A percentile compares a stretch with the other conserved stretches of the same genome.
phyloP scores from a whole-genome alignment of 2,888 invertebrate genomes.

The Leistus spinibarbis region DNA sequence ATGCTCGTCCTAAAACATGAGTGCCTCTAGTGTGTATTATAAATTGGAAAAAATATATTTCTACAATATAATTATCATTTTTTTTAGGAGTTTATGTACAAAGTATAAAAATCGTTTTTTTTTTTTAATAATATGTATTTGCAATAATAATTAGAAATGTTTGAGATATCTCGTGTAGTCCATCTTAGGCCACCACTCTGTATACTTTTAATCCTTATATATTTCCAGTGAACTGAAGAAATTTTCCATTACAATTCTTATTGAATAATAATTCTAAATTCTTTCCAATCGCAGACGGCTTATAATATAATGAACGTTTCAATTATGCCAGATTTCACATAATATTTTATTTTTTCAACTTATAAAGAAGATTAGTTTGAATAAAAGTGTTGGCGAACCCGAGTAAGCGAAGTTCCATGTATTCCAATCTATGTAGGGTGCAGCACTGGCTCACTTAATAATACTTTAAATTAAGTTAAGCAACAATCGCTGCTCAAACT shows the following conservation, averaged over 20 bases:
- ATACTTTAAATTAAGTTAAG: neutral
- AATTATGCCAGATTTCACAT: slow-evolving; percentile 30
- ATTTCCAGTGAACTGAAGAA: neutral
- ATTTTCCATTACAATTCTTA: slow-evolving; percentile 19
- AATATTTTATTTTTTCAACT: neutral
- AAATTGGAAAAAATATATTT: too few species aligned
- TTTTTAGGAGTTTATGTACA: too few species aligned
- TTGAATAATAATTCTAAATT: slow-evolving; percentile 33
- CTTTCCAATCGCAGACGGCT: slow-evolving; percentile 26
- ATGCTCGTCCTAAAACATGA: too few species aligned
- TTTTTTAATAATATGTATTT: too few species aligned
- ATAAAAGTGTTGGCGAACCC: neutral
- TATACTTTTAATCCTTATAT: neutral
- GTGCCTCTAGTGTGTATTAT: too few species aligned
- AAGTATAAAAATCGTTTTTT: too few species aligned
- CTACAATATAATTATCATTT: too few species aligned
- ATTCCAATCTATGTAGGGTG: neutral
- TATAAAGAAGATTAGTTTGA: neutral
- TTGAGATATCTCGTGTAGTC: too few species aligned
- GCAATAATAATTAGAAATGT: too few species aligned
- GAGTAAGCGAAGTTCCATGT: neutral
- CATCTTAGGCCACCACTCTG: neutral
- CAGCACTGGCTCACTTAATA: neutral
- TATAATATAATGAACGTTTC: slow-evolving; percentile 30
- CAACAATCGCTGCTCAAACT: neutral